These are phyloP conservation scores for Operophtera brumata DNA, from an alignment of 2,888 invertebrate species.

Conservation along the genomic window DNA sequence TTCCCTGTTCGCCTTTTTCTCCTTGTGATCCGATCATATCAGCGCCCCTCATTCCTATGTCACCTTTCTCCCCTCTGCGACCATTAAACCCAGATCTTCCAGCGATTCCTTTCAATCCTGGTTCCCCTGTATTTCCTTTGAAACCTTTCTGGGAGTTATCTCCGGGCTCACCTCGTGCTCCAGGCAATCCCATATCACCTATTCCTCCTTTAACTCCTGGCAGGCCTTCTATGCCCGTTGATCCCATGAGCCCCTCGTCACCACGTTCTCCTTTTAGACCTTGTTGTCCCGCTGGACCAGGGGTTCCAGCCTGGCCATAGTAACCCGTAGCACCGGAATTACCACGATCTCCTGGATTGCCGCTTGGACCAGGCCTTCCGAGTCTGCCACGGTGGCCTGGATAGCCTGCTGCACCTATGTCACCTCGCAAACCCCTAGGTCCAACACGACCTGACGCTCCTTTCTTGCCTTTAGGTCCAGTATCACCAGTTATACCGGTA, in stretches of 20 bases:
- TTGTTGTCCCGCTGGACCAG: constrained; percentile 42
- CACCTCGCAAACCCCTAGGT: constrained; percentile 58
- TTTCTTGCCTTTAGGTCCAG: constrained; percentile 77
- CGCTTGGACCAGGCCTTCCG: constrained; percentile 50
- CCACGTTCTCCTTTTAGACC: constrained; percentile 56
- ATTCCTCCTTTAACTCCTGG: constrained; percentile 65
- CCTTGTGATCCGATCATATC: constrained; percentile 77
- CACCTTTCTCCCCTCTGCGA: constrained; percentile 78
- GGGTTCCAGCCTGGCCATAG: constrained; percentile 73
- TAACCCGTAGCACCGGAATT: constrained; percentile 85
- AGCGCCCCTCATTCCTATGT: constrained; percentile 79
- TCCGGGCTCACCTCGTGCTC: constrained; percentile 81
- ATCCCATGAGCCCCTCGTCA: constrained; percentile 47
- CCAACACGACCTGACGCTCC: constrained; percentile 79
- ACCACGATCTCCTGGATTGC: constrained; percentile 85
- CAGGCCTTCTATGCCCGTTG: constrained; percentile 51
- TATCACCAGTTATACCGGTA: constrained; percentile 58
- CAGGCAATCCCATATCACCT: constrained; percentile 78
- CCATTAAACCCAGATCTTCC: constrained; percentile 63
- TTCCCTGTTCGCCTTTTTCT: constrained; percentile 82
- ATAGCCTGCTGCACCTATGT: constrained; percentile 60
- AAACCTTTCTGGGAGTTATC: constrained; percentile 82
- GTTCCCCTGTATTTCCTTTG: constrained; percentile 77
- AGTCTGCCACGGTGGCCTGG: constrained; percentile 66
- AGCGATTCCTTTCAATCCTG: constrained; percentile 75